Evolutionary conservation across 2,113 vertebrate species (phyloP).

Genomic region (Python bivittatus): DNA sequence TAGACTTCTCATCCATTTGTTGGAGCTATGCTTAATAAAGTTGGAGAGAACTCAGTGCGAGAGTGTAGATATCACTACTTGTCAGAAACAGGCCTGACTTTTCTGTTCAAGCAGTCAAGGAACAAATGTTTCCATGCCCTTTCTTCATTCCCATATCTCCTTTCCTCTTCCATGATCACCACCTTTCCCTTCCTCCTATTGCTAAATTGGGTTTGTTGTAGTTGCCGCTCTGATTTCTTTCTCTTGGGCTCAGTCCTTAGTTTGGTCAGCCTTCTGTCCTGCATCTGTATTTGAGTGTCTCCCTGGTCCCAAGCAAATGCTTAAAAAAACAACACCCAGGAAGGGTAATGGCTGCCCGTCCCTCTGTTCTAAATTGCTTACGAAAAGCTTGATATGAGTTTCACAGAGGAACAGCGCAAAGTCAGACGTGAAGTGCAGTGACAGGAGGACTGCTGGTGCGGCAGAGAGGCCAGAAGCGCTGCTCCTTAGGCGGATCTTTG

Average conservation of each 20-base stretch:
- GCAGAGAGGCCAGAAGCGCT: not conserved
- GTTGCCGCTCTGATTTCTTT: not conserved
- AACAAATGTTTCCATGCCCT: not conserved
- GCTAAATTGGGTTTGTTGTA: not conserved
- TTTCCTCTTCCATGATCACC: not conserved
- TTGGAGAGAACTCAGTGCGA: not conserved
- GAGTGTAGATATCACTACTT: not conserved
- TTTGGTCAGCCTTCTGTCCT: not conserved
- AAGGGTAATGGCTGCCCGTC: not conserved
- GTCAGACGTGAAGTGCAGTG: not conserved
- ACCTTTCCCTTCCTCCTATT: not conserved
- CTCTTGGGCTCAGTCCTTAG: not conserved
- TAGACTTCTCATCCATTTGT: too few species aligned
- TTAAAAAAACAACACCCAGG: not conserved
- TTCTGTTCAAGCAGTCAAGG: not conserved
- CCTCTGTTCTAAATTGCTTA: not conserved
- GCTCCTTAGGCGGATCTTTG: not conserved
- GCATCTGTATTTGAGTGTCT: not conserved
- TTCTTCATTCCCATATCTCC: not conserved
- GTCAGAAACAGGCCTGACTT: not conserved
- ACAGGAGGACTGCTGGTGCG: too few species aligned
- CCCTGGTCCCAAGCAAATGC: not conserved
- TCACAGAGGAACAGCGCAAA: not conserved
- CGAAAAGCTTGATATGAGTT: not conserved
- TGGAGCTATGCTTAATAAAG: too few species aligned